These are phyloP conservation scores for Congeria kusceri DNA, from an alignment of 2,888 invertebrate genomes.

Conservation along the genomic window DNA sequence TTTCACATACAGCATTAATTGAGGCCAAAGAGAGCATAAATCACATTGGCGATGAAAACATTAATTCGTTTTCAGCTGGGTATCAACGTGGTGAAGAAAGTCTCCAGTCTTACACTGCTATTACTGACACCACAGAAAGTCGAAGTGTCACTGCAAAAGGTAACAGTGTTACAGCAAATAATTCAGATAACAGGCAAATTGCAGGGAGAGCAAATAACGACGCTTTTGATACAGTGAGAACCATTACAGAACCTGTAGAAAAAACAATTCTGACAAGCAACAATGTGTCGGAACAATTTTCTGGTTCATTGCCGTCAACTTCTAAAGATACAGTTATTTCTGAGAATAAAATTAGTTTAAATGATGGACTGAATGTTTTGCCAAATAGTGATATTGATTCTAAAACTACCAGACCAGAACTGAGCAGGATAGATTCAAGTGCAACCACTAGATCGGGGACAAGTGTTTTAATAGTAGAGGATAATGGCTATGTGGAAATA, in stretches of 20 bases:
- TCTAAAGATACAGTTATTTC: not conserved
- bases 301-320: no score
- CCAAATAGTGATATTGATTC: not conserved
- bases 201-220: no score
- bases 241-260: not conserved
- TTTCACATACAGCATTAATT: not conserved
- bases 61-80: not conserved
- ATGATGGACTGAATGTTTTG: not conserved
- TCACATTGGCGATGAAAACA: not conserved
- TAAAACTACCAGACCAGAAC: not conserved
- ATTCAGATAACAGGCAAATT: not conserved
- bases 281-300: not conserved
- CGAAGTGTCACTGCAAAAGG: not conserved
- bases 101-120: not conserved
- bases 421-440: constrained; percentile 1
- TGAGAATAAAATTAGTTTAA: not conserved
- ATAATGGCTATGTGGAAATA: not conserved
- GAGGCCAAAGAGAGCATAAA: not conserved
- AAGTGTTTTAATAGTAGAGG: constrained; percentile 4
- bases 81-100: not conserved
- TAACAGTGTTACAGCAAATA: not conserved
- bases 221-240: not conserved
- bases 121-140: not conserved
- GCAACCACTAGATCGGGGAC: constrained; percentile 3
- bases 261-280: not conserved